Base-by-base conservation (phyloP, 2,888 invertebrate genomes). In the Drosophila subsilvestris region DNA sequence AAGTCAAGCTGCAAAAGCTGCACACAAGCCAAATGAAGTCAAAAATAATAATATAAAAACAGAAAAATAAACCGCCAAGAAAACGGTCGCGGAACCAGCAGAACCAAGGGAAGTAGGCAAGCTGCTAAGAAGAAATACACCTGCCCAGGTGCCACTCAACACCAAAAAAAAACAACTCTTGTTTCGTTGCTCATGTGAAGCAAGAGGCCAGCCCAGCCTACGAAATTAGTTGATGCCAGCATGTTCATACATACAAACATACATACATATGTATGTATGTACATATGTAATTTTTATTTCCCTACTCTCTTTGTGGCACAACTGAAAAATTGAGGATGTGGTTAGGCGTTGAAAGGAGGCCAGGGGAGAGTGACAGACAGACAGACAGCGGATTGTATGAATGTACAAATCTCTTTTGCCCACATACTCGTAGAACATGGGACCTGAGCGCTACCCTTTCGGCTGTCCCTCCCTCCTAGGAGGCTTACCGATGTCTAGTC, bases 311-410 rank as follows among this genome's bases (percentile, higher is more conserved):
- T 84, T 79, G 74, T 71, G 51, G 78, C 86, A 71, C 79, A 81
- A 78, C 70, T 78, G 78, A 76, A 77, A 80, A 84, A 85, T 85
- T 85, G 85, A 84, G 84, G 87, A 84, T 84, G 84, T 87, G 84
- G 84, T 82, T 78, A 65, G 60, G 65, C 50, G 47, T 51, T 25
- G 51, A 50, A 51, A 54, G 61, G 47, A 55, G 53, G 49, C 42
- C 22, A 49, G 44, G 50, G 57, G 51, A 47, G 44, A 56, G 48
- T 37, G 49, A 61, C 67, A 67, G 66, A 50, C 17, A n/a, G 49
- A 61, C 67, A 67, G 66, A 50, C 17, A n/a, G 32, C 32, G 43
- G 62, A 68, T 63, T 70, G 70, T 51, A 60, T 77, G 62, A 68
- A 65, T 70, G 70, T 51, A 60, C 79, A 81, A 81, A 81, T 81